Conservation (phyloP, 2,797 vertebrate genomes). For the Crypturellus tataupa region DNA sequence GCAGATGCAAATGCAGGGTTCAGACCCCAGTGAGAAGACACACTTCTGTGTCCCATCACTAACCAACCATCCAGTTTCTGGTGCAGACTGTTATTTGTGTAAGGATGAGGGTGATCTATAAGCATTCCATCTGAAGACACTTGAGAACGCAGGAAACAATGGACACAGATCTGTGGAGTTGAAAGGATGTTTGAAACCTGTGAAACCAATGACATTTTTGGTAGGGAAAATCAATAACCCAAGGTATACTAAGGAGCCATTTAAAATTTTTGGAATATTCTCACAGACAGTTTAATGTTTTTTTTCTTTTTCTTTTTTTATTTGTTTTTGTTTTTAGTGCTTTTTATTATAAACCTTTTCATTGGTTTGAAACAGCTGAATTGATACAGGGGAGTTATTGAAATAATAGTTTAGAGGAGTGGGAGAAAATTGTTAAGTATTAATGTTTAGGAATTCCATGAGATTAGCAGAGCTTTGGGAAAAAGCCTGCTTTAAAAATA, state of each 20-base stretch:
- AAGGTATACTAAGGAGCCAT: not conserved
- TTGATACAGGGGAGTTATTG: not conserved
- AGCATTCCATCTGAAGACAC: not conserved
- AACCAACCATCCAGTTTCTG: not conserved
- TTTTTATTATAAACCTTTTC: not conserved
- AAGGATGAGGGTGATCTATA: not conserved
- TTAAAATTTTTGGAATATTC: not conserved
- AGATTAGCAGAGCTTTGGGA: not conserved
- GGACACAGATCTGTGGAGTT: not conserved
- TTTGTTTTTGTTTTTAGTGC: not conserved
- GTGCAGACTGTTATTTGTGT: rapidly evolving
- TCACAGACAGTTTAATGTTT: not conserved
- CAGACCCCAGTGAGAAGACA: not conserved
- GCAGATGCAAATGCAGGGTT: not conserved
- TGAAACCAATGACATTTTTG: not conserved
- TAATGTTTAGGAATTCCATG: not conserved
- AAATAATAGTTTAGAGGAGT: not conserved
- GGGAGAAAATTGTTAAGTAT: not conserved
- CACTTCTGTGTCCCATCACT: not conserved
- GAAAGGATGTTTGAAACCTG: not conserved
- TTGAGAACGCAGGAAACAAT: not conserved
- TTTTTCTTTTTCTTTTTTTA: not conserved
- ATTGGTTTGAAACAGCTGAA: not conserved
- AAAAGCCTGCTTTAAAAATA: constrained; percentile 14
- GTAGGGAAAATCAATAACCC: not conserved